These are phyloP conservation scores for Semotilus atromaculatus DNA, from an alignment of 2,797 vertebrate species.

Conservation along the genomic window DNA sequence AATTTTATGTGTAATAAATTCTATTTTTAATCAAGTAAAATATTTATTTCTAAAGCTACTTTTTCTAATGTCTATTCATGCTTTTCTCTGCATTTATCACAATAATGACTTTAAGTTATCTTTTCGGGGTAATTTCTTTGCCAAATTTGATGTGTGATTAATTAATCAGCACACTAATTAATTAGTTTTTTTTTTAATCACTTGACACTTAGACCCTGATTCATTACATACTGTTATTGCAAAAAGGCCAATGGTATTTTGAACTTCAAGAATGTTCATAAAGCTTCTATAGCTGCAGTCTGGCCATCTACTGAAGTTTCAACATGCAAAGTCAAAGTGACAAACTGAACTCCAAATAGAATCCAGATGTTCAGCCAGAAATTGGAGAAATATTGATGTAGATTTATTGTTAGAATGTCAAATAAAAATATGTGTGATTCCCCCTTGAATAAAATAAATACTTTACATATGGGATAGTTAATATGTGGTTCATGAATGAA, in stretches of 20 bases:
- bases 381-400: slow-evolving; percentile 31
- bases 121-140: too few relatives aligned
- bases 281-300: slow-evolving; percentile 48
- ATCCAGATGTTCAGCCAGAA: slow-evolving; percentile 51
- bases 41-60: too few relatives aligned
- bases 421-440: slow-evolving; percentile 30
- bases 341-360: slow-evolving; percentile 45
- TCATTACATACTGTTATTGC: neutral
- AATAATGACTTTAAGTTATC: too few relatives aligned
- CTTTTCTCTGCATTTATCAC: too few relatives aligned
- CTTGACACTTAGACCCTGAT: neutral
- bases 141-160: neutral
- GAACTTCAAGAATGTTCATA: slow-evolving; percentile 46
- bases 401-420: slow-evolving; percentile 34
- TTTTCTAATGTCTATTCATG: neutral
- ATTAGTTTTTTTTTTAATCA: neutral
- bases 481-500: slow-evolving; percentile 33
- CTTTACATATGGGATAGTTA: slow-evolving; percentile 27
- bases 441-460: slow-evolving; percentile 21
- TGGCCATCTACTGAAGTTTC: slow-evolving; percentile 47
- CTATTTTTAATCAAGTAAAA: too few relatives aligned
- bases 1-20: too few relatives aligned
- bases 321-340: slow-evolving; percentile 24
- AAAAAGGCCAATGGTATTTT: slow-evolving; percentile 25
- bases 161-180: neutral